Base-by-base conservation (phyloP, 2,888 invertebrate genomes). In the Scrobipalpa costella region DNA sequence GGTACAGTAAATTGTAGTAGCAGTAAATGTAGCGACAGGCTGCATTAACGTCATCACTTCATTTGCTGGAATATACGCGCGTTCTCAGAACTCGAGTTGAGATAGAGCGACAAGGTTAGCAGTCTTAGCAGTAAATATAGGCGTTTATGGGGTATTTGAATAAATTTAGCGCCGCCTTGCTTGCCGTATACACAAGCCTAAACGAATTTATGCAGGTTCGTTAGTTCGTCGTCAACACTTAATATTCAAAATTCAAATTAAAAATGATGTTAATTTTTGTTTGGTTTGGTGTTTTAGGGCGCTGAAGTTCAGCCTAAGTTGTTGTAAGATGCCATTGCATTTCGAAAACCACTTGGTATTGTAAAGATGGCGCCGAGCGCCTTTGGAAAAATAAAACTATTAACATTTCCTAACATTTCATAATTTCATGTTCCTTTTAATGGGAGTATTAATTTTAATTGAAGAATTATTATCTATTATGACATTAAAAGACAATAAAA, bases 11-110 rank as follows among this genome's bases (percentile, higher is more conserved):
- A 50, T 50, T 21, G 19, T 36, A 7, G 34, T 19, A n/a, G 57
- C 34, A 21, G 38, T 57, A 17, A 57, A 36, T 19, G 57, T 57
- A 36, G 57, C 38, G 17, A 17, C 38, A 3, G n/a, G n/a, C n/a
- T n/a, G n/a, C n/a, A n/a, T n/a, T n/a, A 17, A 57, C 38, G 57
- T 57, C 57, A 38, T 57, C 57, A 57, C 57, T 57, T 57, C 57
- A 57, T 57, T 57, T 57, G 36, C 36, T 17, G 36, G 27, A 38
- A 36, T 57, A 36, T 57, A 57, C 57, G 19, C n/a, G 9, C 34
- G 57, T 36, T 57, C 34, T 19, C 33, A 2, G 9, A 17, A 57
- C 57, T n/a, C n/a, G n/a, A n/a, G n/a, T n/a, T n/a, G n/a, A 21
- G 34, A 15, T 57, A 36, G 9, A 57, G 57, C 17, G 57, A 36